Conservation (phyloP, 2,113 vertebrate species). For the Hoplias malabaricus region DNA sequence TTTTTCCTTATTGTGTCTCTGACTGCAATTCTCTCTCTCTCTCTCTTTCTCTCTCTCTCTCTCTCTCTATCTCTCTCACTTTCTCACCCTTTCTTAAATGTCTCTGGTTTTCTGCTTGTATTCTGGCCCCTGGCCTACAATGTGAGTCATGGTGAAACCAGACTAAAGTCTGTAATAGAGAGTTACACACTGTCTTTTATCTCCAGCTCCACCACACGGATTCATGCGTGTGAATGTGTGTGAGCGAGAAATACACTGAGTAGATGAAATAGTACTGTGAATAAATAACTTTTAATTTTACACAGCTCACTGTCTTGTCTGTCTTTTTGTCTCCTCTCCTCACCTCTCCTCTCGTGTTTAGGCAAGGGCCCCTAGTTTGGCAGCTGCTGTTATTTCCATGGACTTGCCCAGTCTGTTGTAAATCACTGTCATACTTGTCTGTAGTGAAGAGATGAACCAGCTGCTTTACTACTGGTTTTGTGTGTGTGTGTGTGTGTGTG, state of each 20-base stretch:
- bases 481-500: constrained; percentile 31
- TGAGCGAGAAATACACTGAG: neutral
- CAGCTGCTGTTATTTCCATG: constrained; percentile 66
- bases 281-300: neutral
- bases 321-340: neutral
- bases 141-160: constrained; percentile 18
- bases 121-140: neutral
- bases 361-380: constrained; percentile 36
- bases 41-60: neutral
- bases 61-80: neutral
- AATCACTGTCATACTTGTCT: constrained; percentile 74
- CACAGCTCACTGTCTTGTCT: neutral
- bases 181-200: constrained; percentile 22
- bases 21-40: neutral
- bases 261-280: neutral
- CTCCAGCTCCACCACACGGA: neutral
- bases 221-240: constrained; percentile 9
- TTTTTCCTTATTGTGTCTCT: neutral
- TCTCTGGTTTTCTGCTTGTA: neutral
- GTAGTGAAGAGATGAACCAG: constrained; percentile 62
- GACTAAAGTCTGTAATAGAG: constrained; percentile 20
- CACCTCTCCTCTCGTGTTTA: neutral
- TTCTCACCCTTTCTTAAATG: too few species aligned
- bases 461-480: constrained; percentile 57
- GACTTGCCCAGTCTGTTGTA: constrained; percentile 66